These are phyloP conservation scores for Cotesia glomerata DNA, from an alignment of 1,140 invertebrate species.

Conservation along the genomic window DNA sequence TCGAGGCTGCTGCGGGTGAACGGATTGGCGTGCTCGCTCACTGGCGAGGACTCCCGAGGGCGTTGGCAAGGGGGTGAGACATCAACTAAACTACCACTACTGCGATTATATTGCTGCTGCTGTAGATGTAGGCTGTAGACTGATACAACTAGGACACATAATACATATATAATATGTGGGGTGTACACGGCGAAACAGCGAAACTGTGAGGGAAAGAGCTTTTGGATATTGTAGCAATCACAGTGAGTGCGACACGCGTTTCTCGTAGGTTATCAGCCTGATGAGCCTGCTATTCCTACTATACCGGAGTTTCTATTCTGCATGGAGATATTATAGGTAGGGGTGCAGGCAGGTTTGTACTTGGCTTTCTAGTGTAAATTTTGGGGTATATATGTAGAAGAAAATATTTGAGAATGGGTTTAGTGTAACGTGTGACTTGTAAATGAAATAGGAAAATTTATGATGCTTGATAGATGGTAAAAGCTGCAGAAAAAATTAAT, in stretches of 20 bases:
- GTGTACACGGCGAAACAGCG: constrained; percentile 29
- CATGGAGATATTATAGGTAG: too few relatives aligned
- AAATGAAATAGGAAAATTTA: neutral
- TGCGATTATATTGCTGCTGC: too few relatives aligned
- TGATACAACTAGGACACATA: neutral
- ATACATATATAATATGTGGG: constrained; percentile 33
- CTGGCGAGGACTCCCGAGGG: constrained; percentile 3
- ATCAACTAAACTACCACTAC: neutral
- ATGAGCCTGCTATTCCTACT: constrained; percentile 29
- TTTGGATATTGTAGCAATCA: constrained; percentile 45
- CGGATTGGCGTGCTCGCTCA: neutral
- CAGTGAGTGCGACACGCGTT: constrained; percentile 58
- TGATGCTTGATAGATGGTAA: too few relatives aligned
- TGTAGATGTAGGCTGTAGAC: neutral
- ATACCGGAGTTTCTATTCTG: neutral
- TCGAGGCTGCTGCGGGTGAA: constrained; percentile 2
- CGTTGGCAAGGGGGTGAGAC: constrained; percentile 12
- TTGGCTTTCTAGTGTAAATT: too few relatives aligned
- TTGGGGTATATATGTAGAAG: too few relatives aligned
- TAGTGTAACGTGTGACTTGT: constrained; percentile 24
- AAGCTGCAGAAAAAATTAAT: too few relatives aligned
- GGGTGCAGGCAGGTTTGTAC: too few relatives aligned
- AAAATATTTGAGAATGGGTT: neutral
- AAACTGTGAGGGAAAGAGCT: constrained; percentile 21
- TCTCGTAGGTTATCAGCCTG: constrained; percentile 48